Conservation (phyloP, 2,888 invertebrate species). For the Drosophila flavopinicola region DNA sequence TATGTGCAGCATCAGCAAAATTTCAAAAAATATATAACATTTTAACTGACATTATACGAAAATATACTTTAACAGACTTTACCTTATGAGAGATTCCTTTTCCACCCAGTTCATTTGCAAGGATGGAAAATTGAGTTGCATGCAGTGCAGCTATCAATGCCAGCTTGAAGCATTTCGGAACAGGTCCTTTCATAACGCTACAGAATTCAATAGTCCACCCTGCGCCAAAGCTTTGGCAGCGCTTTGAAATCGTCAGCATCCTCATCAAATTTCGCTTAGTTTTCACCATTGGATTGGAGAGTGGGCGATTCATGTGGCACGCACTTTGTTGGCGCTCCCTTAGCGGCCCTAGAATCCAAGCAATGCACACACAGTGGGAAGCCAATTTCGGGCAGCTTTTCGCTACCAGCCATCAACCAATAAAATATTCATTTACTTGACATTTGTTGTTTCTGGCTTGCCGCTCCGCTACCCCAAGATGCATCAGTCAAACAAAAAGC, state of each 20-base stretch:
- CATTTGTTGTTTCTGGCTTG: slow-evolving; percentile 50
- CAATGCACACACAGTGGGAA: slow-evolving; percentile 63
- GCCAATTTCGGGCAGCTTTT: slow-evolving; percentile 61
- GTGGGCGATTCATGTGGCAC: slow-evolving; percentile 20
- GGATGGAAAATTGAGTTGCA: not conserved
- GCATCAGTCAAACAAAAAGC: slow-evolving; percentile 60
- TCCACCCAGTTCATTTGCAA: not conserved
- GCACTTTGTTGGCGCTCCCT: slow-evolving; percentile 52
- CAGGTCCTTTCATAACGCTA: slow-evolving; percentile 16
- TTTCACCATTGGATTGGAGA: slow-evolving; percentile 1
- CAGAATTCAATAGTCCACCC: slow-evolving; percentile 30
- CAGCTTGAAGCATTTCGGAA: slow-evolving; percentile 1
- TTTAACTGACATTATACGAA: no score
- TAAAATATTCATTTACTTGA: slow-evolving; percentile 74
- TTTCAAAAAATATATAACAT: no score
- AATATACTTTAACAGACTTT: no score
- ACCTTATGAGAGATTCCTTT: not conserved
- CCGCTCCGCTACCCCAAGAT: slow-evolving; percentile 42
- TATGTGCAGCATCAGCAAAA: no score
- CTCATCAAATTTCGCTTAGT: slow-evolving; percentile 34
- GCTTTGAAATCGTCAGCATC: slow-evolving; percentile 40
- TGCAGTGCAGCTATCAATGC: no score
- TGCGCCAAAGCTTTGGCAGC: not conserved
- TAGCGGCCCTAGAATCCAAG: slow-evolving; percentile 48
- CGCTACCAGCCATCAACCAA: slow-evolving; percentile 29